Conservation (phyloP, 1,140 invertebrate genomes). For the Protaetia brevitarsis region DNA sequence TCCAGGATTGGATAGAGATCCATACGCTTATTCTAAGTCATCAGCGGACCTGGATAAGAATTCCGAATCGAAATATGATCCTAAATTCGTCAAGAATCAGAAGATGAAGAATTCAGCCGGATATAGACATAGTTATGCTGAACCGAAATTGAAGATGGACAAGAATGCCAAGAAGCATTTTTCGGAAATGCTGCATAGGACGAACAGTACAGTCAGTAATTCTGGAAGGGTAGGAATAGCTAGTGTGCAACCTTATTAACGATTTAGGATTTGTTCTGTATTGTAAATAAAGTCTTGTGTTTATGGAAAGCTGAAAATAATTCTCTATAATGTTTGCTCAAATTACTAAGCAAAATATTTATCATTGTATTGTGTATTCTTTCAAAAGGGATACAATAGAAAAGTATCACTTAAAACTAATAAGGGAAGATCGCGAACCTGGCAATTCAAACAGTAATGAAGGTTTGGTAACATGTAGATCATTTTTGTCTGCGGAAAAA, state of each 20-base stretch:
- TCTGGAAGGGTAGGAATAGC: slow-evolving; percentile 48
- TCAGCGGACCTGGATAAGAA: slow-evolving; percentile 37
- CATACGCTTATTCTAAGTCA: slow-evolving; percentile 36
- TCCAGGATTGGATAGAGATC: slow-evolving; percentile 4
- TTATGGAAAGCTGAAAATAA: no score
- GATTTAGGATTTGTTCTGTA: neutral
- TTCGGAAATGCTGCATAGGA: slow-evolving; percentile 45
- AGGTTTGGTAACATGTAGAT: no score
- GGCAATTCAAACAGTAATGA: no score
- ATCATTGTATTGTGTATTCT: no score
- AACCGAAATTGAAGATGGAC: slow-evolving; percentile 45
- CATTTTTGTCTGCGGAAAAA: no score
- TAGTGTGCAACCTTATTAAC: slow-evolving; percentile 47
- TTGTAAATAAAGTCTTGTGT: no score
- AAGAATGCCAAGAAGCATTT: slow-evolving; percentile 39
- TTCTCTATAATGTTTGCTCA: no score
- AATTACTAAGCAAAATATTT: no score
- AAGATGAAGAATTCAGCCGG: slow-evolving; percentile 41
- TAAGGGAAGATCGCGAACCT: no score
- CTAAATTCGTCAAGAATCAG: slow-evolving; percentile 42
- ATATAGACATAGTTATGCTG: slow-evolving; percentile 56
- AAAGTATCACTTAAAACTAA: no score
- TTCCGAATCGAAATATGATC: slow-evolving; percentile 35
- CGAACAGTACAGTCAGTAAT: slow-evolving; percentile 44
- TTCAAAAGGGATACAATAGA: no score